Base-by-base conservation (phyloP, 2,797 vertebrate genomes). In the Oreochromis mossambicus region DNA sequence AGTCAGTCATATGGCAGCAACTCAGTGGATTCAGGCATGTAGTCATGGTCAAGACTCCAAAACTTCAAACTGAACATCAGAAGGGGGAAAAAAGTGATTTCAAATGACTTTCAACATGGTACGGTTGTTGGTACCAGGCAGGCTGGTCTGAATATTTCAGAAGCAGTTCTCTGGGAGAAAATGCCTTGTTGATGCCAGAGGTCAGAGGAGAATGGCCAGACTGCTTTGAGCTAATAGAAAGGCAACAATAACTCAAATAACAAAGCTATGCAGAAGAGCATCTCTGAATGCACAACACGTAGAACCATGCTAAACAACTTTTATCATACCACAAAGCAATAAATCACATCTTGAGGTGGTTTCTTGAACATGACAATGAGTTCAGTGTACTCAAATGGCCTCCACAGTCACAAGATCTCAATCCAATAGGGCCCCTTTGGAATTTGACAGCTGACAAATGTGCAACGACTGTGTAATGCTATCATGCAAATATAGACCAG, bases 401-500 rank as follows among this genome's bases (percentile, higher is more conserved):
- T 15, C 36, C 63, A 43, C 63, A 68, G 63, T 2, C 36, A 24
- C 36, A 38, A 66, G 61, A 4, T 66, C n/a, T 66, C 61, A 68
- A 24, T 68, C 36, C 63, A 68, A 21, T 43, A 68, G 63, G 12
- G 63, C 63, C n/a, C 7, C 56, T 89, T 92, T 41, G 61, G 82
- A 87, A 91, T 89, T 86, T 91, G 87, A 66, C 80, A 92, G 86
- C 89, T 68, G 38, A 92, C 81, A 91, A 92, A 88, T 89, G 80
- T 91, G 78, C 83, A 80, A 52, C 9, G 86, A 88, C 86, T 88
- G 82, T 15, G 50, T 92, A 91, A 92, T 89, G 77, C 70, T 73
- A 81, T 86, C 61, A 89, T 38, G 34, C 34, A 38, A 66, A 66
- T 66, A 41, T 41, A 8, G 61, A 14, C 61, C n/a, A 68, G 43